Percentiles rank a stretch among this genome's conserved stretches.
Conservation (phyloP, 2,113 vertebrate species). For the Atractosteus spatula region DNA sequence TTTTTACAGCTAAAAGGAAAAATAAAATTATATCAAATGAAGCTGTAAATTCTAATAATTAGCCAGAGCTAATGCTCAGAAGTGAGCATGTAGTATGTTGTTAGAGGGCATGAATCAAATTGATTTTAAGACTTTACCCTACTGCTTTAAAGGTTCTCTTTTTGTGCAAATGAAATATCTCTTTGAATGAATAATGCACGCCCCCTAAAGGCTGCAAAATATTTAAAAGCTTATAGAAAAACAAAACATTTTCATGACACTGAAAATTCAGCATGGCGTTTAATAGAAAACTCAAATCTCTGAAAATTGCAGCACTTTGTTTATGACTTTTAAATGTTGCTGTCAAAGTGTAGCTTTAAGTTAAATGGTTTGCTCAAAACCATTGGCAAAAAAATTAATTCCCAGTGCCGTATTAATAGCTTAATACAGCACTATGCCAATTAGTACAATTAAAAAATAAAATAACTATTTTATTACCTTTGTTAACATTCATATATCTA, state of each 20-base stretch:
- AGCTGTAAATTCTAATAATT: conserved; percentile 20
- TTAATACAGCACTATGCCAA: too few species aligned
- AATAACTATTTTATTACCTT: too few species aligned
- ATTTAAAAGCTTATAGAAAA: conserved; percentile 32
- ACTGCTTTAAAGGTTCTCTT: conserved; percentile 29
- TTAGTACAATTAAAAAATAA: too few species aligned
- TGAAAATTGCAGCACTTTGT: conserved; percentile 12
- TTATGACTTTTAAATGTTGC: not conserved
- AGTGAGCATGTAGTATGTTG: conserved; percentile 20
- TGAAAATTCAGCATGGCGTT: conserved; percentile 33
- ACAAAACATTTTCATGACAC: conserved; percentile 29
- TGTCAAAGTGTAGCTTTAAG: not conserved
- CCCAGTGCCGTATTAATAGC: too few species aligned
- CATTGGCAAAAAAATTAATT: not conserved
- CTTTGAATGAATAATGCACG: conserved; percentile 41
- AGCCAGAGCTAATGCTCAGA: conserved; percentile 15
- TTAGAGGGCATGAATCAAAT: conserved; percentile 37
- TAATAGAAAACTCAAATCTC: conserved; percentile 25
- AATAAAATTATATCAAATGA: conserved; percentile 17
- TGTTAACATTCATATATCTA: too few species aligned
- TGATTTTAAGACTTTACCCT: conserved; percentile 36
- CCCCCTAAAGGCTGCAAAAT: conserved; percentile 40
- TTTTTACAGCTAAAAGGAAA: conserved; percentile 16
- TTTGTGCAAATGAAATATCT: conserved; percentile 37
- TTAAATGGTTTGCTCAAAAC: not conserved